Evolutionary conservation across 2,888 invertebrate species (phyloP).

Genomic region (Orthonevra nobilis): DNA sequence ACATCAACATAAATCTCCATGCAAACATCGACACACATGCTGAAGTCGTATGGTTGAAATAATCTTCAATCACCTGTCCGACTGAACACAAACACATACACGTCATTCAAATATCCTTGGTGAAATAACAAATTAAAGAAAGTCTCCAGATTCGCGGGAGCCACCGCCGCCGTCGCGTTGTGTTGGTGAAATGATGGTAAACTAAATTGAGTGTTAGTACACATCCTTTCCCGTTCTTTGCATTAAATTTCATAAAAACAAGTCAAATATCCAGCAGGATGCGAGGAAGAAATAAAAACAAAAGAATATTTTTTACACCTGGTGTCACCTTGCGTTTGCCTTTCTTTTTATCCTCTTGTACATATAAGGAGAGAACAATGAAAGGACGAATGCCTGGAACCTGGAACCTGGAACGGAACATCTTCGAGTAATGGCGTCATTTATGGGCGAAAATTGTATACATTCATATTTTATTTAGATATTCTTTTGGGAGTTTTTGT

Average conservation of each 20-base stretch:
- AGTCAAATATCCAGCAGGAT: neutral
- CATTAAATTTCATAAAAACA: slow-evolving; percentile 42
- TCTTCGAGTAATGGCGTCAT: slow-evolving; percentile 69
- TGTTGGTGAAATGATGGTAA: slow-evolving; percentile 53
- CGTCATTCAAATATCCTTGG: slow-evolving; percentile 42
- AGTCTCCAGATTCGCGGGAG: slow-evolving; percentile 39
- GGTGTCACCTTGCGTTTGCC: slow-evolving; percentile 58
- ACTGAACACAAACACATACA: slow-evolving; percentile 25
- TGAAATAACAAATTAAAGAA: slow-evolving; percentile 60
- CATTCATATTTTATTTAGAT: slow-evolving; percentile 70
- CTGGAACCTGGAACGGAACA: slow-evolving; percentile 48
- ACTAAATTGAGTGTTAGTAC: slow-evolving; percentile 67
- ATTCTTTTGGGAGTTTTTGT: slow-evolving; percentile 13
- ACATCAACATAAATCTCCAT: slow-evolving; percentile 70
- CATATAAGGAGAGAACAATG: slow-evolving; percentile 10
- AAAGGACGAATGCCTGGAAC: neutral
- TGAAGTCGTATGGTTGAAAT: slow-evolving; percentile 43
- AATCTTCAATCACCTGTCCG: slow-evolving; percentile 67
- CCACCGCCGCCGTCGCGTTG: too few species aligned
- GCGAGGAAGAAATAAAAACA: slow-evolving; percentile 41
- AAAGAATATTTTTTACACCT: slow-evolving; percentile 59
- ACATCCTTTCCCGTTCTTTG: slow-evolving; percentile 39
- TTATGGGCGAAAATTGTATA: slow-evolving; percentile 66
- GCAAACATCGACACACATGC: slow-evolving; percentile 22
- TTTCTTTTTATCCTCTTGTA: too few species aligned